Conservation (phyloP, 2,797 vertebrate species). For the Danio choprae region DNA sequence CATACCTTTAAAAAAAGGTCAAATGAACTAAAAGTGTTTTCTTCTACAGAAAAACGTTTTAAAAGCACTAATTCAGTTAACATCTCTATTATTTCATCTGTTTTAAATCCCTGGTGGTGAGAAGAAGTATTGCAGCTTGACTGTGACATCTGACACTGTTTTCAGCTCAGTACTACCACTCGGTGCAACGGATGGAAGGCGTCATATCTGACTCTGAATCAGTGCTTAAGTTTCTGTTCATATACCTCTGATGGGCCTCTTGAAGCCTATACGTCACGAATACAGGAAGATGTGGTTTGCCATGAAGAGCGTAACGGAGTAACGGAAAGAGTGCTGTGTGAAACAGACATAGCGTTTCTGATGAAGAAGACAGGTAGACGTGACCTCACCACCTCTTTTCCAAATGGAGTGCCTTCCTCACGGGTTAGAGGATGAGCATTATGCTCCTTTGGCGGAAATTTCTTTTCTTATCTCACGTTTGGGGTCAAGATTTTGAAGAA, state of each 20-base stretch:
- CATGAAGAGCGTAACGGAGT: slow-evolving; percentile 76
- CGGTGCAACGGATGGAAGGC: not conserved
- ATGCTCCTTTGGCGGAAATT: slow-evolving; percentile 75
- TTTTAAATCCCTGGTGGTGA: not conserved
- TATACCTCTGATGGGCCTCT: slow-evolving; percentile 3
- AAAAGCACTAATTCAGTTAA: not conserved
- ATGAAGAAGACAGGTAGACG: slow-evolving; percentile 66
- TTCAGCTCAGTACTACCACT: not conserved
- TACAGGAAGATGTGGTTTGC: slow-evolving; percentile 73
- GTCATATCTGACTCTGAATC: slow-evolving; percentile 11
- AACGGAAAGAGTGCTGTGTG: slow-evolving; percentile 74
- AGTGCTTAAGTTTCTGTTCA: not conserved
- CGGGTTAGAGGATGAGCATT: slow-evolving; percentile 61
- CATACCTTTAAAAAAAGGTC: not conserved
- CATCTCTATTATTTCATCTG: not conserved
- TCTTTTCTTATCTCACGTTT: slow-evolving; percentile 67
- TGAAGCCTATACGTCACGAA: slow-evolving; percentile 37
- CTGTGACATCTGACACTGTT: not conserved
- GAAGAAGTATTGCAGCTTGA: not conserved
- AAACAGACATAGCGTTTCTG: slow-evolving; percentile 70
- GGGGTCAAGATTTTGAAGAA: slow-evolving; percentile 71
- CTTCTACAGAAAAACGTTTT: not conserved
- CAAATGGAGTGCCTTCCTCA: slow-evolving; percentile 77
- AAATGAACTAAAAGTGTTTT: not conserved
- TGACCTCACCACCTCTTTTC: slow-evolving; percentile 69